A percentile compares a stretch with the other conserved stretches of the same genome.
phyloP scores from a whole-genome alignment of 2,888 invertebrate genomes.

The Acleris laterana region DNA sequence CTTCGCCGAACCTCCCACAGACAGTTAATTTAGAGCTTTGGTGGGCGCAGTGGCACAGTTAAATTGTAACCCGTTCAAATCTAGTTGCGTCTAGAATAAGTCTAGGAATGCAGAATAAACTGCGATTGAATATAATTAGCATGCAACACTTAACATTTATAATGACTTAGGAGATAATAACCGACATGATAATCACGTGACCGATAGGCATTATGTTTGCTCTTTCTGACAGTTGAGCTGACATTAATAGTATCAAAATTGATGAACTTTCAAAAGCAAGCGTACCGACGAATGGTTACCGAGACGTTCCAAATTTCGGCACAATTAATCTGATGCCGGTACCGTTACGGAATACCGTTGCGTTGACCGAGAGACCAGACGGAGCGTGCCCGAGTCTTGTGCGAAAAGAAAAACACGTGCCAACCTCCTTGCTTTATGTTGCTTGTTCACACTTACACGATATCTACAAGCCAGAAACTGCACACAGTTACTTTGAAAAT shows the following conservation, averaged over 20 bases:
- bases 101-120: conserved; percentile 20
- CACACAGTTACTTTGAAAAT: background rate
- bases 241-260: conserved; percentile 16
- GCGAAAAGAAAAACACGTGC: conserved; percentile 32
- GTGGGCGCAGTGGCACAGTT: conserved; percentile 38
- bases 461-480: background rate
- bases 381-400: conserved; percentile 27
- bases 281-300: conserved; percentile 19
- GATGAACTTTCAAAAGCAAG: conserved; percentile 27
- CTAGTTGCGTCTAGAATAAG: conserved; percentile 22
- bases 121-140: conserved; percentile 19
- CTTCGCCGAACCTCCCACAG: conserved; percentile 29
- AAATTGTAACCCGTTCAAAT: conserved; percentile 37
- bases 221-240: background rate
- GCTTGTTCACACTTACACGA: conserved; percentile 10
- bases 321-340: conserved; percentile 52
- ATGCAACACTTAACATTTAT: conserved; percentile 9
- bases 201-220: conserved; percentile 12
- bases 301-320: conserved; percentile 46
- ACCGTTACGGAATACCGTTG: conserved; percentile 55
- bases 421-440: conserved; percentile 21
- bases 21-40: conserved; percentile 29
- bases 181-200: conserved; percentile 3
- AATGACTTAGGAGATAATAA: conserved; percentile 7
- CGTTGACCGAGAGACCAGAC: conserved; percentile 33